Base-by-base conservation (phyloP, 35 echinoderm and acorn worm genomes). In the Strongylocentrotus purpuratus region DNA sequence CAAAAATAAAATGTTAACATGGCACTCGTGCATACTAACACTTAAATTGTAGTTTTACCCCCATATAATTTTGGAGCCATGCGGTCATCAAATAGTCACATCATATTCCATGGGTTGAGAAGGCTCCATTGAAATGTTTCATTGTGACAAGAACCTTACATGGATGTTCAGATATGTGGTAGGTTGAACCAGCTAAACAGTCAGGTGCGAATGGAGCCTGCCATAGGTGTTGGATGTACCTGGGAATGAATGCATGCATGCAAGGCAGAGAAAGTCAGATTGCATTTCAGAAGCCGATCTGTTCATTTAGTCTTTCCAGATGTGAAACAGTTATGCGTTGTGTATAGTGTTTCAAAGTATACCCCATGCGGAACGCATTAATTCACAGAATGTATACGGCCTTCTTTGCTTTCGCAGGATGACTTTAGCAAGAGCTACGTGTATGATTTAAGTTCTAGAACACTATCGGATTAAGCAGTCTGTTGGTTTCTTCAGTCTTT, bases 281-380 rank as follows among this genome's bases (percentile, higher is more conserved):
- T 89, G 17, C 87, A 89, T 89, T 89, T 89, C 87, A 89, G 33
- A 89, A 89, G 33, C 17, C 25, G 87, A 89, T 89, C 87, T 41
- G 33, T 46, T 46, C 12, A 28, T 89, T 89, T 89, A 89, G 32
- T 89, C 87, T 46, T 89, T 89, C 87, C 87, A 89, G 87, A 89
- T 89, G 87, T 89, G 65, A 78, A 78, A 5, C 65, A 78, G 65
- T 28, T 78, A 28, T 28, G 65, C 28, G 22, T 78, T 78, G 22
- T 55, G 50, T 78, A 78, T 78, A 78, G 22, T 78, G 65, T 78
- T 78, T 78, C 65, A 78, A 78, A 78, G 65, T 78, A 78, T n/a
- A 78, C 65, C 10, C 65, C 20, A 78, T 78, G 65, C 28, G 65
- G 18, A 78, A 78, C 22, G 65, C 28, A 78, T 78, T n/a, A 78